These are phyloP conservation scores for Psittacula cyanocephala DNA, from an alignment of 2,113 vertebrate genomes.

Conservation along the genomic window DNA sequence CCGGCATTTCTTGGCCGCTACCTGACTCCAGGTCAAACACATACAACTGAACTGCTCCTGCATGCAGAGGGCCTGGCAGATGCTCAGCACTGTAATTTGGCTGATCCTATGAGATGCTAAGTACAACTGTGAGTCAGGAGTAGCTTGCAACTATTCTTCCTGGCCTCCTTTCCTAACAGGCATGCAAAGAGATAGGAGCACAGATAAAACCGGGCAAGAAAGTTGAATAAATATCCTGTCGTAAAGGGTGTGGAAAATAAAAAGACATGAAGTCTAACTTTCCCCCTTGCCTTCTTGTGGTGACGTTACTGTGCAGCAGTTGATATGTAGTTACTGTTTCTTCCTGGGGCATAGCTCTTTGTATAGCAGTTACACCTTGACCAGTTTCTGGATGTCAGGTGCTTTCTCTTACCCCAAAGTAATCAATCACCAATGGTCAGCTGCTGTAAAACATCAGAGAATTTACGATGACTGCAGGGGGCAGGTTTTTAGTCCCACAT, in stretches of 20 bases:
- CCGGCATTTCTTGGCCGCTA: background rate
- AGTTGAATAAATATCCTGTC: background rate
- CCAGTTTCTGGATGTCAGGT: background rate
- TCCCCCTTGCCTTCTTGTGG: background rate
- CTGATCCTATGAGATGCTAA: background rate
- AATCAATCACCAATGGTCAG: background rate
- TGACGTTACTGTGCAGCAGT: background rate
- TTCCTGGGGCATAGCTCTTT: background rate
- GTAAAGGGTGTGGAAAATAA: background rate
- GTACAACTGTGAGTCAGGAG: background rate
- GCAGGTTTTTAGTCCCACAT: background rate
- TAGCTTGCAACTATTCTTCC: background rate
- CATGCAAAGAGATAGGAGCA: background rate
- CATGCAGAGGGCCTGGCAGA: background rate
- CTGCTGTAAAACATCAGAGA: background rate
- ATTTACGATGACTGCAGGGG: background rate
- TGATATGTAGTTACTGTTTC: background rate
- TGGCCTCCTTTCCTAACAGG: background rate
- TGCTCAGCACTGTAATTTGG: background rate
- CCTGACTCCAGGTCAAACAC: background rate
- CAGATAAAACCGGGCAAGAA: background rate
- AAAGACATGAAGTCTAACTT: background rate
- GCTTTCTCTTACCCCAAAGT: background rate
- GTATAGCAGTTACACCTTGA: background rate
- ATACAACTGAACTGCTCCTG: background rate